These are phyloP conservation scores for Paralichthys olivaceus DNA, from an alignment of 2,113 vertebrate species.

Conservation along the genomic window DNA sequence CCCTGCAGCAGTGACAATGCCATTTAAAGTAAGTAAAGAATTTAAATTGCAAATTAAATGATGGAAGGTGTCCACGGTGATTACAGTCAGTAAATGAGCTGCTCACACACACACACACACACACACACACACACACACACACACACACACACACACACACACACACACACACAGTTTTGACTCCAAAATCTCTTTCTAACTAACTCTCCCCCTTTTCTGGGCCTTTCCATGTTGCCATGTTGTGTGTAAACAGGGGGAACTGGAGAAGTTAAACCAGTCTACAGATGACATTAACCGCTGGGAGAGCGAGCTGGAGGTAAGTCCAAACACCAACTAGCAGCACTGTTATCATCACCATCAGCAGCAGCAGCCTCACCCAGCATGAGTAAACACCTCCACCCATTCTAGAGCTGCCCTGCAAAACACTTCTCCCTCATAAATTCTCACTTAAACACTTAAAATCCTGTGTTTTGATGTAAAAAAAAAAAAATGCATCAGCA, in stretches of 20 bases:
- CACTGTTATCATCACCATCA: neutral
- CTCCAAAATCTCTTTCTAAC: conserved; percentile 20
- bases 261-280: conserved; percentile 98
- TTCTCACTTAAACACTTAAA: neutral
- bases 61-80: neutral
- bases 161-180: conserved; percentile 34
- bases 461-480: neutral
- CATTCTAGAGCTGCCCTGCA: conserved; percentile 1
- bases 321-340: conserved; percentile 10
- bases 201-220: neutral
- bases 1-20: neutral
- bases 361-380: neutral
- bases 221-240: conserved; percentile 23
- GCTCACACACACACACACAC: neutral
- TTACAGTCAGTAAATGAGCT: neutral
- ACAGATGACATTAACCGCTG: conserved; percentile 96
- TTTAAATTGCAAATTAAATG: neutral
- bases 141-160: conserved; percentile 24
- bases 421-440: neutral
- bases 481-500: neutral
- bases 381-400: conserved; percentile 28
- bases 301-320: conserved; percentile 97
- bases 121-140: neutral
- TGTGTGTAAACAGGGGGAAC: conserved; percentile 87
- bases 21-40: neutral